Evolutionary conservation across 1,140 invertebrate genomes (phyloP).

Genomic region (Hylaeus anthracinus): DNA sequence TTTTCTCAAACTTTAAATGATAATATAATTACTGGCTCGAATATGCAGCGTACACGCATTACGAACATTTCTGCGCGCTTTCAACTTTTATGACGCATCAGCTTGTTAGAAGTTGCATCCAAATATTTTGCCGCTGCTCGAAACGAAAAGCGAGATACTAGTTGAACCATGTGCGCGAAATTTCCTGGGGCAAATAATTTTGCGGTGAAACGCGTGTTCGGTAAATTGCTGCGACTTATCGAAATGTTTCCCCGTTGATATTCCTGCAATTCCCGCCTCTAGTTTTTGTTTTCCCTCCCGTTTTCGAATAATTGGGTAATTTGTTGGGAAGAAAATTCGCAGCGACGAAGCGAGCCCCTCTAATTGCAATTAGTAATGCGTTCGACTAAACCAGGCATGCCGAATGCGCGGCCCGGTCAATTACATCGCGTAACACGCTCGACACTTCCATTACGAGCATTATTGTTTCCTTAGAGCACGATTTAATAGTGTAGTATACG

Average conservation of each 20-base stretch:
- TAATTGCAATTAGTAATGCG: neutral
- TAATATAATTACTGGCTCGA: slow-evolving; percentile 23
- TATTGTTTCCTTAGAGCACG: too few relatives aligned
- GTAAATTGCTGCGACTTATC: slow-evolving; percentile 22
- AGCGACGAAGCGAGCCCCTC: neutral
- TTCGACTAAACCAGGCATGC: neutral
- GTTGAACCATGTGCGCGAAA: slow-evolving; percentile 4
- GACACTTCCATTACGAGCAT: too few relatives aligned
- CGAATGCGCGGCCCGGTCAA: too few relatives aligned
- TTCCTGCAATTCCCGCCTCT: neutral
- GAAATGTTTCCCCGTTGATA: neutral
- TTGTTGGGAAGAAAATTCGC: neutral
- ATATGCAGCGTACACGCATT: neutral
- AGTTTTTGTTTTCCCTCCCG: too few relatives aligned
- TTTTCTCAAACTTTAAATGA: neutral
- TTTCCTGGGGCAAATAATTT: slow-evolving; percentile 25
- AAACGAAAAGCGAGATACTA: slow-evolving; percentile 15
- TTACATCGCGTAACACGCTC: too few relatives aligned
- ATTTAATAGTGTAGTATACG: too few relatives aligned
- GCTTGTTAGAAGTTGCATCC: slow-evolving; percentile 37
- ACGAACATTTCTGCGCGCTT: neutral
- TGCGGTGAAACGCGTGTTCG: neutral
- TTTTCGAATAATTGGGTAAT: neutral
- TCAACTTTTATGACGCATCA: slow-evolving; percentile 36
- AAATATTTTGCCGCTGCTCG: slow-evolving; percentile 20